Evolutionary conservation across 2,888 invertebrate genomes (phyloP).

Genomic region (Drosophila neonasuta): DNA sequence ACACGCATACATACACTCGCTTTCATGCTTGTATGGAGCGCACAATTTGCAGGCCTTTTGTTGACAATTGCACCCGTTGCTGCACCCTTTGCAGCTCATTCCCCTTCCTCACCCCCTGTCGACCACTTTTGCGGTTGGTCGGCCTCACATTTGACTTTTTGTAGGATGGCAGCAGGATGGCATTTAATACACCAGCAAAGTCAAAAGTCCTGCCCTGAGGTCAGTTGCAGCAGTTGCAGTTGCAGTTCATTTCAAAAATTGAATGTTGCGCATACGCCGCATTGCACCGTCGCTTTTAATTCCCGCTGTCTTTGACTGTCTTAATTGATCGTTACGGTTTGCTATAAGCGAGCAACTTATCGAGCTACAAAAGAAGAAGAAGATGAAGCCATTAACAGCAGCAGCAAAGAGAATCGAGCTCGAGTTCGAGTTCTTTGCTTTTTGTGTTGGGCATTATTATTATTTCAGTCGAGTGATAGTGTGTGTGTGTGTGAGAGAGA

Average conservation of each 20-base stretch:
- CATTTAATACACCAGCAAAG: conserved; percentile 66
- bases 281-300: conserved; percentile 13
- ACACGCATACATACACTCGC: conserved; percentile 15
- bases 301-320: conserved; percentile 12
- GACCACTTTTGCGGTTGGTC: conserved; percentile 46
- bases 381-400: conserved; percentile 56
- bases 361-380: conserved; percentile 11
- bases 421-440: conserved; percentile 25
- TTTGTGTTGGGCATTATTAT: conserved; percentile 60
- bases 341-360: conserved; percentile 41
- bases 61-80: conserved; percentile 58
- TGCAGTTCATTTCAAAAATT: conserved; percentile 52
- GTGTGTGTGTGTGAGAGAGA: not conserved
- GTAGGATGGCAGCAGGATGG: conserved; percentile 59
- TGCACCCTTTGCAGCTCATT: too few relatives aligned
- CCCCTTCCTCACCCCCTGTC: not conserved
- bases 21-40: conserved; percentile 6
- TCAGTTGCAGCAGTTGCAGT: conserved; percentile 31
- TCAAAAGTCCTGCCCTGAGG: conserved; percentile 64
- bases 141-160: conserved; percentile 69
- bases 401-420: conserved; percentile 33
- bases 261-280: conserved; percentile 37
- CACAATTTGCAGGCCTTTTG: conserved; percentile 68
- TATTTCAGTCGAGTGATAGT: conserved; percentile 49
- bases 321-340: conserved; percentile 69